Conservation (phyloP, 2,888 invertebrate genomes). For the Tromatobia lineatoria region DNA sequence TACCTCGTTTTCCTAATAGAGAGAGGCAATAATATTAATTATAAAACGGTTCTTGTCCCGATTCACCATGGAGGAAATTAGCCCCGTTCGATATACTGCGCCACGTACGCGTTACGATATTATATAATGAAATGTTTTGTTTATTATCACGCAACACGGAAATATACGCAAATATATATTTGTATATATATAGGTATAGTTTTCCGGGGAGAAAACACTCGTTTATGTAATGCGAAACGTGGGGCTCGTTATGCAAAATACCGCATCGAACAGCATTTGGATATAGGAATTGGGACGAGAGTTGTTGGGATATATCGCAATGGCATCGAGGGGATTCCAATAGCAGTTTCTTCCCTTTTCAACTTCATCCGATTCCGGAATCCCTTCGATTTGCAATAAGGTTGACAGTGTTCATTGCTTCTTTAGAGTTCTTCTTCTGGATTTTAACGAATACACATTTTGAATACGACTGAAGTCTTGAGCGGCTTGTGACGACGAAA, state of each 20-base stretch:
- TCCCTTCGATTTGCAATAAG: constrained; percentile 3
- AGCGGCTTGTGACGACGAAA: no score
- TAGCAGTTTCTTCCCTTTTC: not conserved
- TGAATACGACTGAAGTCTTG: no score
- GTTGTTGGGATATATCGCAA: constrained; percentile 21
- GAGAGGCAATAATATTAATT: constrained; percentile 6
- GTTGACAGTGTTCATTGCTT: not conserved
- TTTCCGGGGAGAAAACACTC: constrained; percentile 20
- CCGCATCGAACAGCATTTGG: constrained; percentile 33
- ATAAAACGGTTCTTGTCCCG: not conserved
- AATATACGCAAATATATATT: not conserved
- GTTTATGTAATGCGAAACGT: constrained; percentile 46
- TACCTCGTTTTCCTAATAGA: not conserved
- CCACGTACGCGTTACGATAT: constrained; percentile 7
- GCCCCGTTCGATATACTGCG: constrained; percentile 6
- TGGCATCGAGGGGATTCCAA: constrained; percentile 12
- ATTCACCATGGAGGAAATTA: constrained; percentile 5
- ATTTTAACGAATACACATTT: not conserved
- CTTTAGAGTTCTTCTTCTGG: not conserved
- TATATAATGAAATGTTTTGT: constrained; percentile 32
- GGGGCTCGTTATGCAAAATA: constrained; percentile 51
- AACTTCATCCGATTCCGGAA: not conserved
- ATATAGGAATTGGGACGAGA: constrained; percentile 12
- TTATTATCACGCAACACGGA: not conserved
- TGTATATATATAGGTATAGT: no score